Conservation (phyloP, 2,888 invertebrate genomes). For the Muschampia staudingeri region DNA sequence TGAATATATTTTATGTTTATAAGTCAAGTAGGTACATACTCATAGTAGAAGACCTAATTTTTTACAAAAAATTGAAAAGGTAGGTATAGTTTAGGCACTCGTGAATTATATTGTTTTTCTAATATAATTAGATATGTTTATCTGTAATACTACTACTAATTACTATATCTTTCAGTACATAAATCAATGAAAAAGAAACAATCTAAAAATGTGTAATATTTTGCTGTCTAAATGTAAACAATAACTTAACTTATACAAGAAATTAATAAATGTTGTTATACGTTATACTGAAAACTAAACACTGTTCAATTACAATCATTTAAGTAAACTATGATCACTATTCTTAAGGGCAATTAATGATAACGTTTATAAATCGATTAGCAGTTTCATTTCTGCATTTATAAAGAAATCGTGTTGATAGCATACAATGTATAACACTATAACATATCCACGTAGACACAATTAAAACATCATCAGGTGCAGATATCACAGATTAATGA, state of each 20-base stretch:
- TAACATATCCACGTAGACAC: slow-evolving; percentile 46
- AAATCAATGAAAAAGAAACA: no score
- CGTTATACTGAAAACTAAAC: slow-evolving; percentile 29
- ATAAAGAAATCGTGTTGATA: slow-evolving; percentile 45
- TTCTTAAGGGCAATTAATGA: slow-evolving; percentile 41
- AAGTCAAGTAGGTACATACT: no score
- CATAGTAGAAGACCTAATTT: no score
- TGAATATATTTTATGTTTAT: no score
- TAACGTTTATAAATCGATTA: slow-evolving; percentile 48
- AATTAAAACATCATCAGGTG: slow-evolving; percentile 76
- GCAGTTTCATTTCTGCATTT: slow-evolving; percentile 23
- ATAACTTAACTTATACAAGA: neutral
- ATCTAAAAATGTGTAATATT: no score
- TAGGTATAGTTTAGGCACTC: no score
- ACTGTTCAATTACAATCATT: slow-evolving; percentile 28
- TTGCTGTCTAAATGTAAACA: neutral
- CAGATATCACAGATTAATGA: slow-evolving; percentile 73
- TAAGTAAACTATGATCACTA: slow-evolving; percentile 16
- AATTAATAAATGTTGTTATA: neutral
- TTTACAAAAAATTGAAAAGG: no score
- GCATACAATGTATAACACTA: slow-evolving; percentile 16
- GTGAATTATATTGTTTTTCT: no score
- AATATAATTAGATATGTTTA: no score
- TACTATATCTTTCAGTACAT: no score
- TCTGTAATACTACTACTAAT: no score